Percentiles rank a stretch among this genome's conserved stretches.
These are phyloP conservation scores for Allacma fusca DNA, from an alignment of 2,888 invertebrate genomes.

Conservation along the genomic window DNA sequence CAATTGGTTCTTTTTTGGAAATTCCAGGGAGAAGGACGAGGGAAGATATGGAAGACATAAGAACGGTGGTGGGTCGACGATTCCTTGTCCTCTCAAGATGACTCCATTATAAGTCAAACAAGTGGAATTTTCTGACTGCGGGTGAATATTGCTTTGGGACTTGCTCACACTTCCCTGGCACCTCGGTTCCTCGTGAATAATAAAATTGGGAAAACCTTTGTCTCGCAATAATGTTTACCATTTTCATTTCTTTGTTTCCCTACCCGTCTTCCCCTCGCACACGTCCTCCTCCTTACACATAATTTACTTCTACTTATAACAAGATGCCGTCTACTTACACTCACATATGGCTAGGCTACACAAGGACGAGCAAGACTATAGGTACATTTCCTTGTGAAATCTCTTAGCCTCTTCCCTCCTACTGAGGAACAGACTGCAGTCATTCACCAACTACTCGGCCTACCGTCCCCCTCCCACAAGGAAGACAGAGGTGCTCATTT, in stretches of 20 bases:
- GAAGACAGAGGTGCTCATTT: too few relatives aligned
- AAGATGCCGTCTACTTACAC: too few relatives aligned
- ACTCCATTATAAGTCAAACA: constrained; percentile 1
- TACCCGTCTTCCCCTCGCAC: not conserved
- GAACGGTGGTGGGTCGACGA: not conserved
- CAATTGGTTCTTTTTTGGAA: too few relatives aligned
- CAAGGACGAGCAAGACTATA: too few relatives aligned
- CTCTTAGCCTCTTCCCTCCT: too few relatives aligned
- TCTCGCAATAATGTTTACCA: not conserved
- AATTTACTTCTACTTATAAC: too few relatives aligned
- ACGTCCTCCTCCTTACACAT: too few relatives aligned
- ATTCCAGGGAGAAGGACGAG: not conserved
- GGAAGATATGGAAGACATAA: not conserved
- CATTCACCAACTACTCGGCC: too few relatives aligned
- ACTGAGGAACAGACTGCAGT: too few relatives aligned
- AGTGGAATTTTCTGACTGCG: not conserved
- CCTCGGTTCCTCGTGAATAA: constrained; percentile 4
- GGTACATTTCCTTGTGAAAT: too few relatives aligned
- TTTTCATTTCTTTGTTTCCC: constrained; percentile 9
- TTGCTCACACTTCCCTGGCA: not conserved
- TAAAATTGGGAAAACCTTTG: constrained; percentile 9
- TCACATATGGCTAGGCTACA: too few relatives aligned
- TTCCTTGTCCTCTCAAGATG: not conserved
- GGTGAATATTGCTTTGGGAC: not conserved
- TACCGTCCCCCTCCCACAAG: too few relatives aligned